Base-by-base conservation (phyloP, 2,113 vertebrate genomes). In the Parotia lawesii region DNA sequence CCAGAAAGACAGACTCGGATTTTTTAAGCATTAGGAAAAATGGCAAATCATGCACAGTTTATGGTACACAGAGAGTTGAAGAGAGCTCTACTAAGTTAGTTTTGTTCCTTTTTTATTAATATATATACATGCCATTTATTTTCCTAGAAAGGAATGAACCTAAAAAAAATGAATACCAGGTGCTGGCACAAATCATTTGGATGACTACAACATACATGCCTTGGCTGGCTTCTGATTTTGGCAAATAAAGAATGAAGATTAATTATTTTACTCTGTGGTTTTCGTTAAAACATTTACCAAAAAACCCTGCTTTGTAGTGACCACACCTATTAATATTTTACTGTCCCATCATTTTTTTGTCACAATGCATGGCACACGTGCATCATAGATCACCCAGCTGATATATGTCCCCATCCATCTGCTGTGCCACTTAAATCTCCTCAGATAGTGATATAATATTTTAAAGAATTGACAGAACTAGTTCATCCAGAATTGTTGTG, bases 381-480 rank as follows among this genome's bases (percentile, higher is more conserved):
- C 56, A 67, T 70, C 91, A 53, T 6, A 71, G 82, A 91, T 90
- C 75, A 88, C 67, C 57, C 38, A 60, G 48, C 2, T 96, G 87
- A 91, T 87, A 10, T 27, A 65, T 25, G 38, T 44, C 74, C 78
- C 37, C 71, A 57, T 90, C 86, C 51, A 67, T 88, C 78, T 87
- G 47, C 50, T 76, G 31, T 62, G 72, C 51, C 78, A 67, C 78
- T 72, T 90, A 87, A 83, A 95, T 94, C 85, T 85, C 47, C 45
- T 70, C 17, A 37, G 51, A 70, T 22, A 69, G 60, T 66, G 71
- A 67, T 62, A 23, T 3, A 38, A 42, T 93, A 61, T 83, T 93
- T 90, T 89, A 85, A 91, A 92, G 48, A 88, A 33, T 35, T 95
- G 91, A 65, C 81, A 89, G 93, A 87, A 94, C 37, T 6, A 4